Base-by-base conservation (phyloP, 2,113 vertebrate genomes). In the Xiphophorus maculatus region DNA sequence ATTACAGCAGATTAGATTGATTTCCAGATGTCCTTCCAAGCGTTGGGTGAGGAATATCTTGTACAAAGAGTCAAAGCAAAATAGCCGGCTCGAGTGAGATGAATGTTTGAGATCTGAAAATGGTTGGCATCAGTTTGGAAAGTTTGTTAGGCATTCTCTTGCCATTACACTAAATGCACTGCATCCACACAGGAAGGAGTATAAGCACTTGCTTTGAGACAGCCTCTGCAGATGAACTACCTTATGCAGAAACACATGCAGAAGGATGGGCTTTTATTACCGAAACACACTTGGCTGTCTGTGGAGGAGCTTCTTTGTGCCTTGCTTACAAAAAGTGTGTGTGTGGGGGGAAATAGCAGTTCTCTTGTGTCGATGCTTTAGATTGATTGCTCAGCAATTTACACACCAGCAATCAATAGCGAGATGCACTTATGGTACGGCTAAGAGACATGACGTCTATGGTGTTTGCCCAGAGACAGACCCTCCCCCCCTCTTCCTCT, bases 351-450 rank as follows among this genome's bases (percentile, higher is more conserved):
- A 25, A 8, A 22, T 19, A 54, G 84, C 44, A 33, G 79, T 37
- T 66, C 76, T 76, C 73, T 61, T 3, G 60, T 76, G 77, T 79
- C 42, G 63, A 80, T 77, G 74, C 77, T 79, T 78, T 77, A 74
- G 82, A 84, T 78, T 76, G 84, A 84, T 93, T 89, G 87, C 80
- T 85, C 85, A 86, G 90, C 83, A 83, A 78, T 88, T 89, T 81
- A 67, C 78, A 22, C 71, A 22, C 32, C 9, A 15, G 30, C 62
- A 33, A 87, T 94, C 89, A 90, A 93, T 93, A 90, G 88, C 9
- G 90, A 91, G 89, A 82, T 70, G 79, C 87, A 87, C 89, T 92
- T 84, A 92, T 94, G 91, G 92, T 92, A 93, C 91, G 79, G 67
- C 74, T 72, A 68, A 42, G 74, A 89, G 84, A 80, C 85, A 79